Base-by-base conservation (phyloP, 1,140 invertebrate genomes). In the Pollicipes pollicipes region DNA sequence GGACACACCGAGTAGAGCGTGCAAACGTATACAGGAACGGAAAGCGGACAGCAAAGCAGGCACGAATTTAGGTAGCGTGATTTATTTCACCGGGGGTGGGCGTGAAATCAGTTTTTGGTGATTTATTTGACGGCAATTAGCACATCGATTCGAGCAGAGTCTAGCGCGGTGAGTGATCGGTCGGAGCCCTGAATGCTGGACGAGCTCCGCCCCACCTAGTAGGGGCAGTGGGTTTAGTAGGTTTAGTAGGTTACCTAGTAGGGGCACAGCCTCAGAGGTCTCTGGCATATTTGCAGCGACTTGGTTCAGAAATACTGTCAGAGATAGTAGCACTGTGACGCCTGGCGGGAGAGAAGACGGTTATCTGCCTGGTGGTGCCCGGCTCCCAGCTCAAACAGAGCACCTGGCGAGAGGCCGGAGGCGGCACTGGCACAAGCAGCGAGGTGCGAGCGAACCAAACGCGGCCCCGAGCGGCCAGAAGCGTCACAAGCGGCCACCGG, bases 191-290 rank as follows among this genome's bases (percentile, higher is more conserved):
- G 6, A 24, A 2, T 10, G 45, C 10, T 58, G 13, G 45, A 10
- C 45, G 17, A 3, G 45, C 45, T 58, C 45, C 2, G 45, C 21
- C 24, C 28, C 92, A 92, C 90, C 90, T 91, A 92, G 89, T 87
- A 93, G 83, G 83, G 90, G 90, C 84, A 93, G n/a, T n/a, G n/a
- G n/a, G n/a, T n/a, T n/a, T n/a, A n/a, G n/a, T n/a, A n/a, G n/a
- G n/a, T n/a, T n/a, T n/a, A n/a, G n/a, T n/a, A n/a, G n/a, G 64
- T 66, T 93, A 92, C 90, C 90, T 91, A 92, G 89, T 87, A 93
- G 83, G 83, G 90, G 90, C 84, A 93, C 91, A 70, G 85, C 84
- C 77, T 88, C 85, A 45, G 84, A 85, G n/a, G 86, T 86, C 68
- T 85, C 84, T 68, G 86, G 86, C 76, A 87, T 86, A 74, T 84